These are phyloP conservation scores for Aphidius colemani DNA, from an alignment of 2,888 invertebrate species.

Conservation along the genomic window DNA sequence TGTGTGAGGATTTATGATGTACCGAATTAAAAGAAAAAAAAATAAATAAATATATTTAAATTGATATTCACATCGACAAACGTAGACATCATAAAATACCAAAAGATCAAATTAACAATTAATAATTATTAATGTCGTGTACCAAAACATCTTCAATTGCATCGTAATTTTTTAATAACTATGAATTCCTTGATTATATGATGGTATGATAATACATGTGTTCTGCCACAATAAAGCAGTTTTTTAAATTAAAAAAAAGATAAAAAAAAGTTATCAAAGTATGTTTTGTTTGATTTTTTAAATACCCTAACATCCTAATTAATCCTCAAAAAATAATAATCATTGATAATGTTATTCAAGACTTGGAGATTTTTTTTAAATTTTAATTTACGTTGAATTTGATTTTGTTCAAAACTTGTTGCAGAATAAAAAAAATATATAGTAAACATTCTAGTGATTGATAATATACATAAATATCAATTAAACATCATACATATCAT, in stretches of 20 bases:
- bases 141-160: constrained; percentile 48
- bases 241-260: constrained; percentile 49
- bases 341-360: too few species aligned
- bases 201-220: constrained; percentile 58
- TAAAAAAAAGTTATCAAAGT: background rate
- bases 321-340: too few species aligned
- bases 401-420: too few species aligned
- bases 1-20: constrained; percentile 20
- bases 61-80: constrained; percentile 19
- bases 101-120: constrained; percentile 4
- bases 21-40: constrained; percentile 21
- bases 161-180: constrained; percentile 57
- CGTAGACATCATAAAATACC: constrained; percentile 14
- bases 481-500: too few species aligned
- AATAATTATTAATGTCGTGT: constrained; percentile 40
- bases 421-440: too few species aligned
- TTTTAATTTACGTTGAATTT: too few species aligned
- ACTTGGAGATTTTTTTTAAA: too few species aligned
- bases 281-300: background rate
- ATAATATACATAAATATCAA: too few species aligned
- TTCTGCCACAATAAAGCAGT: constrained; percentile 60
- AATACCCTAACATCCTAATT: too few species aligned
- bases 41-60: background rate
- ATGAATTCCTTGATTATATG: constrained; percentile 57
- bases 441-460: too few species aligned